These are phyloP conservation scores for Synanthedon tipuliformis DNA, from an alignment of 2,888 invertebrate species.

Conservation along the genomic window DNA sequence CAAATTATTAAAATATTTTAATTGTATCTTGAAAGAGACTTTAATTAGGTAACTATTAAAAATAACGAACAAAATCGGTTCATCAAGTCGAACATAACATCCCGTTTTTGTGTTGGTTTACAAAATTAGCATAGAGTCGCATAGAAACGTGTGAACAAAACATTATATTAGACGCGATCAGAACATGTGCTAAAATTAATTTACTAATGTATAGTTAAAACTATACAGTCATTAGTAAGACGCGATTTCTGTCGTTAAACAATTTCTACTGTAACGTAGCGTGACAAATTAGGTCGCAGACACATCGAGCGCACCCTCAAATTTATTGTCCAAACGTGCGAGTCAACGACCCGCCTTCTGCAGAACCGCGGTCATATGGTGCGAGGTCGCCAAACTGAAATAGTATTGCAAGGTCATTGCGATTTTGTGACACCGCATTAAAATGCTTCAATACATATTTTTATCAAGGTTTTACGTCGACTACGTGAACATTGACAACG, in stretches of 20 bases:
- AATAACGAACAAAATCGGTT: too few species aligned
- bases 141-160: too few species aligned
- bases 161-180: too few species aligned
- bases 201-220: too few species aligned
- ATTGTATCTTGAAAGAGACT: too few species aligned
- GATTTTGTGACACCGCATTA: neutral
- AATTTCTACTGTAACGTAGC: neutral
- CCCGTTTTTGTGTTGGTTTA: too few species aligned
- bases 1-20: too few species aligned
- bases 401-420: conserved; percentile 46
- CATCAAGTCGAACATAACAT: too few species aligned
- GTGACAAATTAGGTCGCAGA: conserved; percentile 41
- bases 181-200: too few species aligned
- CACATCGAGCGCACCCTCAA: conserved; percentile 20
- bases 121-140: too few species aligned
- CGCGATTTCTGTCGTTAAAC: neutral
- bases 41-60: too few species aligned
- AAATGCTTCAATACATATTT: conserved; percentile 2
- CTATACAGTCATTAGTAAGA: neutral
- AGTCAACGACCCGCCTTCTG: conserved; percentile 45
- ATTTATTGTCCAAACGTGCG: conserved; percentile 38
- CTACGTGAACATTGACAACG: neutral
- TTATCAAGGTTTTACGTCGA: neutral
- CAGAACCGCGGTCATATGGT: conserved; percentile 46
- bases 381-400: conserved; percentile 48